Evolutionary conservation across 64 coral and sea anemone genomes (phyloP).

Genomic region (Dendronephthya gigantea): DNA sequence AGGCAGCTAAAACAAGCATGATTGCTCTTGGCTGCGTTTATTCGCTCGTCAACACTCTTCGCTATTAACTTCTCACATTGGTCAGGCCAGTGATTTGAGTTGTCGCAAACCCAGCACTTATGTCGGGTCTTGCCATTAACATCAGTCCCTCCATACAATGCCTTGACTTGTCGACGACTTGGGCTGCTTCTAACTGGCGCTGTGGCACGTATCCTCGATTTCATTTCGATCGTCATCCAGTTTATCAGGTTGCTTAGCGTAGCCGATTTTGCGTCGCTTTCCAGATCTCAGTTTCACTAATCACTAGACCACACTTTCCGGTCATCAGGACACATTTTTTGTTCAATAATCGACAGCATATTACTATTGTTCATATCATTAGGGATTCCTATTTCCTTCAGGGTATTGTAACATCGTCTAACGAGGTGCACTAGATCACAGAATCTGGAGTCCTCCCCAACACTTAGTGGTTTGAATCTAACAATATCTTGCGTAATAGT

Average conservation of each 20-base stretch:
- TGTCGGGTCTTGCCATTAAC: neutral
- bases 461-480: neutral
- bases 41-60: neutral
- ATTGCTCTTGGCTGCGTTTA: neutral
- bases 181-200: neutral
- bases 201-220: conserved; percentile 2
- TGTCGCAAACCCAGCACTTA: no score
- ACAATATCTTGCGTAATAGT: neutral
- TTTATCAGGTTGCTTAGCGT: neutral
- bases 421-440: conserved; percentile 41
- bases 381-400: conserved; percentile 31
- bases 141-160: neutral
- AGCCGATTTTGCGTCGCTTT: neutral
- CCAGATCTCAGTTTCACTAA: no score
- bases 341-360: conserved; percentile 18
- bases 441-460: conserved; percentile 39
- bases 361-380: neutral
- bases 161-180: neutral
- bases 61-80: neutral
- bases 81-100: no score
- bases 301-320: conserved; percentile 24
- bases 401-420: conserved; percentile 19
- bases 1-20: conserved; percentile 17
- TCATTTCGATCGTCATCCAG: conserved; percentile 20
- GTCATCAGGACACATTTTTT: neutral